Evolutionary conservation across 2,888 invertebrate species (phyloP).

Genomic region (Balanococcus diminutus): DNA sequence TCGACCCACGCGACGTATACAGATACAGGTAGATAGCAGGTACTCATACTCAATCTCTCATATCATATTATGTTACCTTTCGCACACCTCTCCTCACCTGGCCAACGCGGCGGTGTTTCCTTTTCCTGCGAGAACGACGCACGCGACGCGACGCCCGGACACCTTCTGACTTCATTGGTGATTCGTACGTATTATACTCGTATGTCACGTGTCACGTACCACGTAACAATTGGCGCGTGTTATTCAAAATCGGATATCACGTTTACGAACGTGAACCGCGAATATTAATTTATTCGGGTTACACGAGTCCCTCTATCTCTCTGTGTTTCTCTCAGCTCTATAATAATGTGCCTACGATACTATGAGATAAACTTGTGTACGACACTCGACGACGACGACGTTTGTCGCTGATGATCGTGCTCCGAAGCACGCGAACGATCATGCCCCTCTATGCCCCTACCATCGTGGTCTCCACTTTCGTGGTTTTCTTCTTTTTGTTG

Average conservation of each 20-base stretch:
- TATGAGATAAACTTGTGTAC: neutral
- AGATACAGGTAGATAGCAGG: too few relatives aligned
- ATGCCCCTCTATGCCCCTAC: neutral
- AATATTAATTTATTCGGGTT: constrained; percentile 36
- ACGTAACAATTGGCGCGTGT: constrained; percentile 30
- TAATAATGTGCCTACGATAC: neutral
- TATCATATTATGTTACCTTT: neutral
- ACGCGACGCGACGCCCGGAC: neutral
- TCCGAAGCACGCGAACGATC: too few relatives aligned
- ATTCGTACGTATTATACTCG: too few relatives aligned
- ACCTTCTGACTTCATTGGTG: neutral
- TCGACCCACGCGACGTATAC: too few relatives aligned
- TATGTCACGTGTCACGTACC: constrained; percentile 36
- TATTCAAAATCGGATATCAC: constrained; percentile 43
- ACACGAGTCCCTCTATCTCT: neutral
- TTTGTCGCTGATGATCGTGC: neutral
- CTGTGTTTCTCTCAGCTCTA: too few relatives aligned
- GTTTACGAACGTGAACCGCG: constrained; percentile 42
- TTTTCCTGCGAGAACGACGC: neutral
- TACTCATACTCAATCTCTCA: neutral
- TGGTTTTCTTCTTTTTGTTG: too few relatives aligned
- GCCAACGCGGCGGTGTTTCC: neutral
- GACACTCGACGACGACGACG: neutral
- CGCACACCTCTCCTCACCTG: neutral
- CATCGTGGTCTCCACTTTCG: too few relatives aligned